Evolutionary conservation across 2,888 invertebrate genomes (phyloP).

Genomic region (Imbricaverruca yamaguchii): DNA sequence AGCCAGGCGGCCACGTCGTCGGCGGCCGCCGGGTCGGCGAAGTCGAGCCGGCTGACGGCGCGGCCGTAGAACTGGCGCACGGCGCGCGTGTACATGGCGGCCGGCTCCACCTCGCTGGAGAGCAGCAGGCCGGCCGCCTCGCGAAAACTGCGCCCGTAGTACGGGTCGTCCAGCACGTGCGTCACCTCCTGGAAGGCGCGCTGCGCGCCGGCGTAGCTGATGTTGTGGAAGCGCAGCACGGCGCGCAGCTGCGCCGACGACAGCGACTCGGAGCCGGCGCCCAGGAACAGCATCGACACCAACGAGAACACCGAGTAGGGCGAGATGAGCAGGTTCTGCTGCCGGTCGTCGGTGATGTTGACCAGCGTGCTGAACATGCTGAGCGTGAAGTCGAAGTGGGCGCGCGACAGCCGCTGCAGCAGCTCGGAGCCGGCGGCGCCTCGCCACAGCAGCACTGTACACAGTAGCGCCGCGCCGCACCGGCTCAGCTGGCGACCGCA

Average conservation of each 20-base stretch:
- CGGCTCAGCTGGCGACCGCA: not conserved
- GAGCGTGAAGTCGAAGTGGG: slow-evolving; percentile 38
- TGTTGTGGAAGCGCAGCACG: slow-evolving; percentile 36
- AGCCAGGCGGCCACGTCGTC: slow-evolving; percentile 30
- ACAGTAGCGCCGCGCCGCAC: not conserved
- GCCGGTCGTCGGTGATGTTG: slow-evolving; percentile 30
- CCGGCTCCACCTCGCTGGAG: slow-evolving; percentile 34
- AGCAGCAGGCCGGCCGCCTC: slow-evolving; percentile 32
- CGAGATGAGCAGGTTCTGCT: slow-evolving; percentile 25
- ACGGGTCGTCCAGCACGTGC: slow-evolving; percentile 32
- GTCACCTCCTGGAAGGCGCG: slow-evolving; percentile 35
- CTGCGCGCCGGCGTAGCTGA: slow-evolving; percentile 35
- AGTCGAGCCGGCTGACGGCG: slow-evolving; percentile 36
- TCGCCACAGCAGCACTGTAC: not conserved
- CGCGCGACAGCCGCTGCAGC: slow-evolving; percentile 34
- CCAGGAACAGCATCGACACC: slow-evolving; percentile 38
- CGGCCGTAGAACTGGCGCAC: slow-evolving; percentile 37
- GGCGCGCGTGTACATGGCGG: slow-evolving; percentile 34
- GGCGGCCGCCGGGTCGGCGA: slow-evolving; percentile 33
- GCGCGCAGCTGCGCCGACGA: slow-evolving; percentile 36
- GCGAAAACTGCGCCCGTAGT: slow-evolving; percentile 31
- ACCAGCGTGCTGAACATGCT: slow-evolving; percentile 36
- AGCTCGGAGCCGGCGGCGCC: not conserved
- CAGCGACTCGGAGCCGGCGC: slow-evolving; percentile 36
- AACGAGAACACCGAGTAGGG: slow-evolving; percentile 36